Evolutionary conservation across 2,113 vertebrate species (phyloP), one percentile per base, ranked within the genome.

Genomic region (Morone chrysops): DNA sequence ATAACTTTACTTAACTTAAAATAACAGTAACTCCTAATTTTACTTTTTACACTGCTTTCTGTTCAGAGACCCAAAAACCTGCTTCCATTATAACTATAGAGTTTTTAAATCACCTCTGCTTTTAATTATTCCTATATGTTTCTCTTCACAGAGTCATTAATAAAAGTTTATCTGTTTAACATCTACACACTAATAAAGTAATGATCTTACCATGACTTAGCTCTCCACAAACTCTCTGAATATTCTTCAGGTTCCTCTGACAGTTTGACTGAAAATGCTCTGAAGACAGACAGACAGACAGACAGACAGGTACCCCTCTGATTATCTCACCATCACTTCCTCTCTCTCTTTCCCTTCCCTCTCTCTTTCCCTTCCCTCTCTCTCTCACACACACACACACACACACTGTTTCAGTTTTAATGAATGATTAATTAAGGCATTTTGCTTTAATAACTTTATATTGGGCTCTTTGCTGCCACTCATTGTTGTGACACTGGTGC

Each of bases 241-340:
- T 65, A 25, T 45, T 53, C 57, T 72, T 69, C 70, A 75, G 78
- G 75, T 41, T 87, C 83, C 72, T 85, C 71, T 83, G 48, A 71
- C 38, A 66, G 63, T 83, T 22, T 83, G 83, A 78, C 47, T 75
- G 71, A 59, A 84, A 87, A 85, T 82, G 87, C 22, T 75, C 68
- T 88, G 85, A 90, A 47, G 11, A 45, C 43, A 45, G 43, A 45
- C 8, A 45, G 83, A 76, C 79, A 92, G 91, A 79, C 81, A 93
- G 85, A 78, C 78, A 91, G 91, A 75, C 81, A 93, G 88, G 93
- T 95, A 86, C 76, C 80, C 60, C 78, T 89, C 62, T 73, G 54
- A 89, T 91, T 74, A 56, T 84, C 73, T 88, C 90, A 90, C 48
- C 90, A 93, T 89, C 87, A 92, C 91, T 92, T 93, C 94, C 94